Conservation (phyloP, 2,888 invertebrate genomes). For the Trichopria drosophilae region DNA sequence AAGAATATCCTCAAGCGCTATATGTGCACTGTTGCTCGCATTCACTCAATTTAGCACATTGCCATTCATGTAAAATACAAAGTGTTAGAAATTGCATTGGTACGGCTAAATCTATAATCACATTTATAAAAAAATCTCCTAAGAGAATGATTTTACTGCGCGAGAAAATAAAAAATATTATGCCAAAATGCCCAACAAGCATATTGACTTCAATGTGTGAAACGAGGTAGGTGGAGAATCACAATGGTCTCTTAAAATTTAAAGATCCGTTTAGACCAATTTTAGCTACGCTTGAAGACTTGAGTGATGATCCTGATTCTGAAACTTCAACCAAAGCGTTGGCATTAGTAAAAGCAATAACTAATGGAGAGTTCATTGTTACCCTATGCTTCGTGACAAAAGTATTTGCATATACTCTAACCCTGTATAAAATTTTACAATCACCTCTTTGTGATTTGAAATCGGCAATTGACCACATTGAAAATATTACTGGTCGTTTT, state of each 20-base stretch:
- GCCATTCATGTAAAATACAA: constrained; percentile 24
- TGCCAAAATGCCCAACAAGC: background rate
- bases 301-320: background rate
- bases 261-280: background rate
- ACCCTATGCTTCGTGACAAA: background rate
- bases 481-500: background rate
- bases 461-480: background rate
- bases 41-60: constrained; percentile 30
- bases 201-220: background rate
- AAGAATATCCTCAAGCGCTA: constrained; percentile 25
- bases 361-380: background rate
- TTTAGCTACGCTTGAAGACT: constrained; percentile 1
- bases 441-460: background rate
- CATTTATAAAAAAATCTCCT: constrained; percentile 4
- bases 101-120: constrained; percentile 20
- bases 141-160: background rate
- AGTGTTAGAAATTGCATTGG: constrained; percentile 28
- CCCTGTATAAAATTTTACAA: background rate
- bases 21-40: constrained; percentile 33
- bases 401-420: background rate
- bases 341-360: background rate
- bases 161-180: background rate
- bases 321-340: constrained; percentile 3
- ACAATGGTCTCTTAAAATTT: constrained; percentile 3
- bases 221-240: constrained; percentile 23